Base-by-base conservation (phyloP, 2,888 invertebrate genomes). In the Lasioglossum vierecki region DNA sequence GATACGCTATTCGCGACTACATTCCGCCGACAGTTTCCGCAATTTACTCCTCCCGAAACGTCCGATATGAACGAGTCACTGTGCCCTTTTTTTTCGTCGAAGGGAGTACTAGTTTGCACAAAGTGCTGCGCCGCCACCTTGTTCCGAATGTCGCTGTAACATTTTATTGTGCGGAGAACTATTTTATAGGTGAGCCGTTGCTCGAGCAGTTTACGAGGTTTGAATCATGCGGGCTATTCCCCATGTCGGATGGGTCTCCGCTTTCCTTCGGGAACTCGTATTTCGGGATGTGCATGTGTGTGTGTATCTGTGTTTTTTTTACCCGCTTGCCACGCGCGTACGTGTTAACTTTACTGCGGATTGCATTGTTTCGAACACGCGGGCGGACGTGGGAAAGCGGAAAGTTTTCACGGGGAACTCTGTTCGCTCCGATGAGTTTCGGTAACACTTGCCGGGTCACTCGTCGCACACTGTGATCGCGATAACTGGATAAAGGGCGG, bases 111-210 rank as follows among this genome's bases (percentile, higher is more conserved):
- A 76, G 63, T 57, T 88, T 66, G 78, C 70, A 71, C 71, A 75
- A 83, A 80, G 82, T 82, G 78, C 79, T 71, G 46, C 70, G 53
- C 66, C 66, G 46, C 73, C 73, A 79, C 57, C 66, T 35, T 71
- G 79, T 26, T 26, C 41, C n/a, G 78, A 80, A 86, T 49, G 76
- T 53, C 57, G 79, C 60, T 77, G 82, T 63, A 86, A 88, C 89
- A 73, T 86, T 82, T 88, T 88, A 80, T 88, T 79, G 74, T 60
- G 78, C 70, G 80, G 71, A 35, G 63, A 76, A 89, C 80, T 77
- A 76, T 80, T 88, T 77, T 76, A 84, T 68, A 71, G 70, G n/a
- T 15, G 35, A 44, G 53, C 49, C 70, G 80, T 84, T 84, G 80
- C 73, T 22, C 41, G 72, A 39, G 35, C 46, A 60, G 44, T 85